phyloP scores from a whole-genome alignment of 2,797 vertebrate species.

The Meda fulgida region DNA sequence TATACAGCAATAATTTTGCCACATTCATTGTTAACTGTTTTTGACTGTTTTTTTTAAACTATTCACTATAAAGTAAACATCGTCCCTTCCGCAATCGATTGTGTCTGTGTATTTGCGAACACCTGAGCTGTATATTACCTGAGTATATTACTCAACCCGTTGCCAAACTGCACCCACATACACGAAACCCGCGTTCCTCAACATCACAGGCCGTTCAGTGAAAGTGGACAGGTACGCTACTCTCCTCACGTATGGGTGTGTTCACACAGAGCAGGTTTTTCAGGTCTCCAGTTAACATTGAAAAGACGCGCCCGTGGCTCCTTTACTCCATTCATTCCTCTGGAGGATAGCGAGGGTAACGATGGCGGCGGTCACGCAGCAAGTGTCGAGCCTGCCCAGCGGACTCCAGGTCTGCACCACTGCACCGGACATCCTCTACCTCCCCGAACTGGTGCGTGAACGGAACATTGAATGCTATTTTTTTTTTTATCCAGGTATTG shows the following conservation, averaged over 20 bases:
- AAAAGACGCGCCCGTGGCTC: conserved; percentile 67
- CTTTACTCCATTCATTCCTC: conserved; percentile 59
- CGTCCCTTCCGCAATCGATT: background rate
- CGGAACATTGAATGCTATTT: background rate
- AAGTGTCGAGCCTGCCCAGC: conserved; percentile 78
- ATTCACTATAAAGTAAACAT: background rate
- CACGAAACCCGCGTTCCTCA: background rate
- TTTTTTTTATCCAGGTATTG: too few relatives aligned
- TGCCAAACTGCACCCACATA: conserved; percentile 15
- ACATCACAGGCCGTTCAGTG: background rate
- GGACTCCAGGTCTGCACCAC: conserved; percentile 78
- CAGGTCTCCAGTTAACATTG: conserved; percentile 54
- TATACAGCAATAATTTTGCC: background rate
- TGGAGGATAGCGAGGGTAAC: conserved; percentile 47
- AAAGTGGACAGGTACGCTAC: background rate
- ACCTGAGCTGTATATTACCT: conserved; percentile 3
- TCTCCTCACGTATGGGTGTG: conserved; percentile 67
- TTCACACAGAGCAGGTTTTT: conserved; percentile 70
- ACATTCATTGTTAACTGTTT: conserved; percentile 1
- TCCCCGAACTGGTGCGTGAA: conserved; percentile 85
- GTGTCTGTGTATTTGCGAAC: background rate
- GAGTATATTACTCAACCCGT: conserved; percentile 16
- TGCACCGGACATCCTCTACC: conserved; percentile 81
- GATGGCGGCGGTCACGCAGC: conserved; percentile 75
- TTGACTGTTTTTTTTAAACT: too few relatives aligned